phyloP scores from a whole-genome alignment of 2,797 vertebrate species.

The Hemitrygon akajei region DNA sequence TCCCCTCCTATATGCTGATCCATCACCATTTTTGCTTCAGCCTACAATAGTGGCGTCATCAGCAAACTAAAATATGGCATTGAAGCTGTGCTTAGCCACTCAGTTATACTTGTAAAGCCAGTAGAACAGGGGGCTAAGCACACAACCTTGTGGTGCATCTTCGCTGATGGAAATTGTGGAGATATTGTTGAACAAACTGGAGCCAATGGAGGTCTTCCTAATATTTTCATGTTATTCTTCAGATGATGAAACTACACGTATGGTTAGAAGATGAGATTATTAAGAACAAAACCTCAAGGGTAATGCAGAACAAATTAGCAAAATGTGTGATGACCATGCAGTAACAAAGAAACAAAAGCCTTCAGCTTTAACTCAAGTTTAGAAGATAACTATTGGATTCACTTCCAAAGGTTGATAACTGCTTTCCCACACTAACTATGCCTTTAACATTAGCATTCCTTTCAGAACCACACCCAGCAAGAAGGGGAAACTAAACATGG shows the following conservation, averaged over 20 bases:
- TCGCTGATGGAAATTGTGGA: no score
- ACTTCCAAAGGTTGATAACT: background rate
- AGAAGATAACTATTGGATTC: background rate
- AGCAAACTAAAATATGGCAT: no score
- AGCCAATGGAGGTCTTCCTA: background rate
- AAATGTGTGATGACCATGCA: background rate
- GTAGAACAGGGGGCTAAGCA: no score
- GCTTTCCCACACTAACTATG: background rate
- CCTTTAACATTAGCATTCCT: background rate
- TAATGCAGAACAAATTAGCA: background rate
- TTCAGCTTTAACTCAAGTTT: background rate
- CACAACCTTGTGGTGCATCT: no score
- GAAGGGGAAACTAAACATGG: background rate
- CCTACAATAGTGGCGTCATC: no score
- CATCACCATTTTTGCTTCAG: no score
- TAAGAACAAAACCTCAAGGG: background rate
- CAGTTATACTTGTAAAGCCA: no score
- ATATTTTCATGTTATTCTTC: no score
- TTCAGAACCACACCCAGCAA: background rate
- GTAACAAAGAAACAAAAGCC: background rate
- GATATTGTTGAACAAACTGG: no score
- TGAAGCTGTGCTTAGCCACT: no score
- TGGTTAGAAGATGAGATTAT: background rate
- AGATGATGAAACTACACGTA: background rate
- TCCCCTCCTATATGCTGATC: no score